Evolutionary conservation across 2,888 invertebrate genomes (phyloP).

Genomic region (Hirtodrosophila duncani): DNA sequence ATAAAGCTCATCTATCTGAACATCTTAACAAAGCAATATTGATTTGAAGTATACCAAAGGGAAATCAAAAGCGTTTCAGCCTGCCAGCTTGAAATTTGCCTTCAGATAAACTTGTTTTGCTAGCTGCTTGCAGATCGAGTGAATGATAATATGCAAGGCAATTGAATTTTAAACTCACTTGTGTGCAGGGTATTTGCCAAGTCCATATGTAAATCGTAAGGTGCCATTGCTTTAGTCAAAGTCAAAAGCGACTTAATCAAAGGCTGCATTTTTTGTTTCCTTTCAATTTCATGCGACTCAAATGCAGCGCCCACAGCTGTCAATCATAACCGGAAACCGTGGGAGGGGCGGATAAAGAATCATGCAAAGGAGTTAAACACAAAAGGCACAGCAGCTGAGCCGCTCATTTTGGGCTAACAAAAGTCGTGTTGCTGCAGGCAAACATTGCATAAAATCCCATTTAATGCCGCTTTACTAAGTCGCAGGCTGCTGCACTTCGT

Average conservation of each 20-base stretch:
- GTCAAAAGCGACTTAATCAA: conserved; percentile 56
- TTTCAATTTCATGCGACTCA: conserved; percentile 54
- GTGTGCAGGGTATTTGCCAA: conserved; percentile 11
- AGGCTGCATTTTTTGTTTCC: conserved; percentile 49
- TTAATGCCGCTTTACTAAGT: conserved; percentile 42
- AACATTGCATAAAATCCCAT: conserved; percentile 59
- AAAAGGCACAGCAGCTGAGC: conserved; percentile 49
- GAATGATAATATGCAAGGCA: too few relatives aligned
- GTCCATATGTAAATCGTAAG: conserved; percentile 8
- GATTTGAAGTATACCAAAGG: too few relatives aligned
- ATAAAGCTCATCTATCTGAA: too few relatives aligned
- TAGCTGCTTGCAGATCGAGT: too few relatives aligned
- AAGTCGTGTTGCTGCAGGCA: conserved; percentile 12
- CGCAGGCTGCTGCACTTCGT: conserved; percentile 32
- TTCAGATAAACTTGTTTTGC: too few relatives aligned
- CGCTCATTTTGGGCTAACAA: conserved; percentile 18
- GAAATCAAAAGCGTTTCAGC: too few relatives aligned
- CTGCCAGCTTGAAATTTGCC: too few relatives aligned
- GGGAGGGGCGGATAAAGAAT: conserved; percentile 27
- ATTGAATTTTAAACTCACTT: too few relatives aligned
- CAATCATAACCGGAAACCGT: conserved; percentile 57
- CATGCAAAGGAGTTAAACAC: conserved; percentile 30
- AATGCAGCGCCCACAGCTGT: conserved; percentile 62
- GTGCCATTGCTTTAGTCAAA: neutral
- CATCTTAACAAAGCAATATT: too few relatives aligned